These are phyloP conservation scores for Ceuthmochares aereus DNA, from an alignment of 2,113 vertebrate genomes.

Conservation along the genomic window DNA sequence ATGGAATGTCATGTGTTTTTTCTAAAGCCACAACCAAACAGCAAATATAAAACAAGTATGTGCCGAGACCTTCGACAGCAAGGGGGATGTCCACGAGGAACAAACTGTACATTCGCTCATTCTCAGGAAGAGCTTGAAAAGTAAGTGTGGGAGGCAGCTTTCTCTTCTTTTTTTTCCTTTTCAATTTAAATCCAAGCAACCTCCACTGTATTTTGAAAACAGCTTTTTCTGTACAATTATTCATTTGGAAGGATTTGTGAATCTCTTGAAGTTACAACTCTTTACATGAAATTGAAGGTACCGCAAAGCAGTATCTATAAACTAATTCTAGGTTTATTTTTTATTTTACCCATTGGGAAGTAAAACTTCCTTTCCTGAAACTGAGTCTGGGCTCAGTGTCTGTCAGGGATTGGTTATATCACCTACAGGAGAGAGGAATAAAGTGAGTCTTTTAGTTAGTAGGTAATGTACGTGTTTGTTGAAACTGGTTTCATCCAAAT, in stretches of 20 bases:
- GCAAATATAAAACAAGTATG: conserved; percentile 99
- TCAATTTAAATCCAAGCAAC: neutral
- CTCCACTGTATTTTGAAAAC: neutral
- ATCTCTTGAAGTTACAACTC: neutral
- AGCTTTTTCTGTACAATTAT: neutral
- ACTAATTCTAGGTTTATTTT: neutral
- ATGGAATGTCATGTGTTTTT: neutral
- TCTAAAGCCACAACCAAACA: conserved; percentile 92
- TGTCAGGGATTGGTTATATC: neutral
- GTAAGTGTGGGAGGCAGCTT: conserved; percentile 75
- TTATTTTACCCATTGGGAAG: neutral
- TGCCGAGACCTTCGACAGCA: conserved; percentile 95
- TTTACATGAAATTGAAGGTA: neutral
- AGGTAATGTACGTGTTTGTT: neutral
- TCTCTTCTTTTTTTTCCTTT: too few relatives aligned
- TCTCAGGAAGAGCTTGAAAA: conserved; percentile 97
- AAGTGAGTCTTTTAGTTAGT: neutral
- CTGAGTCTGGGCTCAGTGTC: neutral
- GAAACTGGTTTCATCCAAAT: neutral
- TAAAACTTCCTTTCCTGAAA: neutral
- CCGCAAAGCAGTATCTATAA: neutral
- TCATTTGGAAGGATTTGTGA: neutral
- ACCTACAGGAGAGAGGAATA: neutral
- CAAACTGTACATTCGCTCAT: conserved; percentile 97
- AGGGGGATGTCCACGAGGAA: conserved; percentile 93